phyloP scores from a whole-genome alignment of 2,113 vertebrate species.

The Hemichromis elongatus region DNA sequence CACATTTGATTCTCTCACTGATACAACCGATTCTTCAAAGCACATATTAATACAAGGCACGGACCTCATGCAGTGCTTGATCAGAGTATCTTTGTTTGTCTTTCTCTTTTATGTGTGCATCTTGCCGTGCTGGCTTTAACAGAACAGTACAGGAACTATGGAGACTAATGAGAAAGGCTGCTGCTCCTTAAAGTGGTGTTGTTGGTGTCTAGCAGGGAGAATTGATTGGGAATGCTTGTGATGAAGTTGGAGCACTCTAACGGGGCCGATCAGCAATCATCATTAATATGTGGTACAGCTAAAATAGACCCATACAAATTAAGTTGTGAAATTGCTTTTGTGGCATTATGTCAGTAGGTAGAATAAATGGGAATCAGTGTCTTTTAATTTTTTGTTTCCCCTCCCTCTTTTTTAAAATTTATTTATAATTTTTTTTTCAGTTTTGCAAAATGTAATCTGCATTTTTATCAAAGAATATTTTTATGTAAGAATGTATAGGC shows the following conservation, averaged over 20 bases:
- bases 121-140: constrained; percentile 15
- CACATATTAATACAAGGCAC: not conserved
- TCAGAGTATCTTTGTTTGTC: constrained; percentile 14
- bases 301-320: constrained; percentile 73
- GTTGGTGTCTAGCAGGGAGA: constrained; percentile 67
- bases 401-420: not conserved
- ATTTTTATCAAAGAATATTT: constrained; percentile 11
- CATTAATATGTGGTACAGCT: constrained; percentile 76
- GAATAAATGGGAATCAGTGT: constrained; percentile 35
- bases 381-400: not conserved
- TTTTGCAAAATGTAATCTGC: not conserved
- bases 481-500: not conserved
- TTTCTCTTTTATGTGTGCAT: constrained; percentile 17
- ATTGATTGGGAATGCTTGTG: constrained; percentile 76
- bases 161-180: constrained; percentile 62
- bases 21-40: constrained; percentile 5
- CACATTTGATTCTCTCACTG: not conserved
- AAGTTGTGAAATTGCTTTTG: constrained; percentile 72
- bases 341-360: constrained; percentile 46
- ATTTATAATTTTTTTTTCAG: not conserved
- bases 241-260: constrained; percentile 73
- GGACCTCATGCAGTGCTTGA: constrained; percentile 7
- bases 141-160: constrained; percentile 34
- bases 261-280: constrained; percentile 72
- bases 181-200: constrained; percentile 64